phyloP scores from a whole-genome alignment of 2,113 vertebrate genomes.

The Pomatorhinus ruficollis region DNA sequence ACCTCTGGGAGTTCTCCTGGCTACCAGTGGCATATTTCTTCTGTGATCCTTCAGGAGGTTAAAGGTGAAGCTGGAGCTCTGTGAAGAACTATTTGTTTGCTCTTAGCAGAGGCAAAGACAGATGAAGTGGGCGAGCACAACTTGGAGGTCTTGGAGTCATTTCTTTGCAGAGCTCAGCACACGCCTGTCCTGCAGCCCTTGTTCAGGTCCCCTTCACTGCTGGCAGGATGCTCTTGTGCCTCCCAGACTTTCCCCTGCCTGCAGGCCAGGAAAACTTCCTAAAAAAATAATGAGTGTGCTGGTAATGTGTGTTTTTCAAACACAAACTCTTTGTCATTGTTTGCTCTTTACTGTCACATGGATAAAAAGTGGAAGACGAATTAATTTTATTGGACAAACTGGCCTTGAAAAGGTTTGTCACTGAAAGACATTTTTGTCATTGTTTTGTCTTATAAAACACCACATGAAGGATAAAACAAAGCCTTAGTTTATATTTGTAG shows the following conservation, averaged over 20 bases:
- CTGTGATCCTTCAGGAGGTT: neutral
- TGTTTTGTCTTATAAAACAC: neutral
- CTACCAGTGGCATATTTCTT: neutral
- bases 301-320: neutral
- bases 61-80: constrained; percentile 5
- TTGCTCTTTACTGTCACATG: neutral
- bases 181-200: neutral
- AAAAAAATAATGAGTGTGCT: neutral
- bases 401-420: neutral
- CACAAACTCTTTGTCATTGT: neutral
- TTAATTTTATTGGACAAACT: neutral
- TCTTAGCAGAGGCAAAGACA: neutral
- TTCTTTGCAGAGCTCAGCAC: neutral
- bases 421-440: neutral
- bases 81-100: constrained; percentile 28
- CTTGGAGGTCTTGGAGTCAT: neutral
- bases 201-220: neutral
- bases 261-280: neutral
- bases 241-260: neutral
- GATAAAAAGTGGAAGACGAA: neutral
- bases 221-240: rapidly evolving
- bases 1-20: neutral
- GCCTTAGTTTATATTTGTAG: neutral
- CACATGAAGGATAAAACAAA: neutral
- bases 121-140: neutral